phyloP scores from a whole-genome alignment of 2,797 vertebrate species.

The Nasua narica region DNA sequence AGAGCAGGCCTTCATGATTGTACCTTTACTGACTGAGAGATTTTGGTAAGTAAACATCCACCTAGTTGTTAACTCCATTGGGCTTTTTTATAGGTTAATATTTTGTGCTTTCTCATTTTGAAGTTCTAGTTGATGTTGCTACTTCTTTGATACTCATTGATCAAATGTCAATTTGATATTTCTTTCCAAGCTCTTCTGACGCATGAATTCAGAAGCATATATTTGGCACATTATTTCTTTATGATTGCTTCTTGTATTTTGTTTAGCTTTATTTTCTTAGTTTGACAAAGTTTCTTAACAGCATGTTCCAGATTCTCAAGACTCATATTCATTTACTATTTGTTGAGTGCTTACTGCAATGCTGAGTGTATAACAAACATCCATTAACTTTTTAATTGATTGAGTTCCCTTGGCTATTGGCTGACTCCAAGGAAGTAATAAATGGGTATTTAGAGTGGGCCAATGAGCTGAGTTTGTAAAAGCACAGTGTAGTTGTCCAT shows the following conservation, averaged over 20 bases:
- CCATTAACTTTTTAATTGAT: background rate
- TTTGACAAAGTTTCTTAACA: background rate
- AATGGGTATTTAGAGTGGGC: background rate
- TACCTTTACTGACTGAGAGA: background rate
- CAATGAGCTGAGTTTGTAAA: background rate
- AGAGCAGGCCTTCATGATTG: constrained; percentile 49
- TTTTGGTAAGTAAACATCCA: constrained; percentile 9
- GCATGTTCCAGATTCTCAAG: background rate
- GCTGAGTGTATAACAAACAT: background rate
- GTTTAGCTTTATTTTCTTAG: constrained; percentile 28
- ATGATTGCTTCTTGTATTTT: background rate
- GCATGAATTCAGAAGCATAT: background rate
- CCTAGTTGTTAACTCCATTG: background rate
- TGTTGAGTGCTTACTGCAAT: background rate
- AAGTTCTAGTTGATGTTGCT: background rate
- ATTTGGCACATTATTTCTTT: background rate
- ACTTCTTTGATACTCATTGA: background rate
- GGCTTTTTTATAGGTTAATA: background rate
- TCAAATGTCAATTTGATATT: background rate
- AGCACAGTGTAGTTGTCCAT: background rate
- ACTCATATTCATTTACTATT: background rate
- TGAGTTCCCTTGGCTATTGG: background rate
- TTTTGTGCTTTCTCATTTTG: background rate
- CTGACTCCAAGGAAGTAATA: background rate
- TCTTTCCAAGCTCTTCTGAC: background rate